phyloP scores from a whole-genome alignment of 1,140 invertebrate genomes.

The Drosophila lini region DNA sequence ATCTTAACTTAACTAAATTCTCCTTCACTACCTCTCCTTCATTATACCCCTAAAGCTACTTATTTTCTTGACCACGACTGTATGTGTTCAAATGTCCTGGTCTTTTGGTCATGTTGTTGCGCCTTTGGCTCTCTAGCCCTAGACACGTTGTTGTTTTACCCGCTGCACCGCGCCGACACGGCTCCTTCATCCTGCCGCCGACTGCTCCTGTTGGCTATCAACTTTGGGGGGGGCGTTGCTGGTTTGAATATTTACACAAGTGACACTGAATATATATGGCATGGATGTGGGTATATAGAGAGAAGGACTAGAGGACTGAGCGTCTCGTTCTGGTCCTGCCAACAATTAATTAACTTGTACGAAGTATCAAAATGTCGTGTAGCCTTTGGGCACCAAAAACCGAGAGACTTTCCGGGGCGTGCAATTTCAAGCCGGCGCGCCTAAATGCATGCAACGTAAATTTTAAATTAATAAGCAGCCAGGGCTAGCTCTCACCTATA shows the following conservation, averaged over 20 bases:
- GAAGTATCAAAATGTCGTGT: constrained; percentile 75
- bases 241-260: constrained; percentile 80
- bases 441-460: constrained; percentile 73
- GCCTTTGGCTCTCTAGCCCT: constrained; percentile 64
- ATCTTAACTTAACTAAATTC: neutral
- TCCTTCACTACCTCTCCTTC: too few species aligned
- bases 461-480: constrained; percentile 79
- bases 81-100: constrained; percentile 38
- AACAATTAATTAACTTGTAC: constrained; percentile 83
- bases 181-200: constrained; percentile 37
- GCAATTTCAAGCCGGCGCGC: constrained; percentile 60
- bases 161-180: constrained; percentile 12
- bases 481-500: constrained; percentile 19
- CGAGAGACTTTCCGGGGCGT: constrained; percentile 26
- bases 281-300: neutral
- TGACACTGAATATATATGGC: constrained; percentile 63
- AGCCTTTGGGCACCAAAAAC: constrained; percentile 49
- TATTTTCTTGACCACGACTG: constrained; percentile 4
- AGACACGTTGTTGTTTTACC: constrained; percentile 56
- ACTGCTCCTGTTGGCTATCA: constrained; percentile 68
- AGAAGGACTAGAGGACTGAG: constrained; percentile 2
- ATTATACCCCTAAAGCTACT: neutral
- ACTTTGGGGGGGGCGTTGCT: constrained; percentile 61
- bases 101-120: constrained; percentile 64
- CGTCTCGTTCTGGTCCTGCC: constrained; percentile 50